These are phyloP conservation scores for Cepaea nemoralis DNA, from an alignment of 1,140 invertebrate species.

Conservation along the genomic window DNA sequence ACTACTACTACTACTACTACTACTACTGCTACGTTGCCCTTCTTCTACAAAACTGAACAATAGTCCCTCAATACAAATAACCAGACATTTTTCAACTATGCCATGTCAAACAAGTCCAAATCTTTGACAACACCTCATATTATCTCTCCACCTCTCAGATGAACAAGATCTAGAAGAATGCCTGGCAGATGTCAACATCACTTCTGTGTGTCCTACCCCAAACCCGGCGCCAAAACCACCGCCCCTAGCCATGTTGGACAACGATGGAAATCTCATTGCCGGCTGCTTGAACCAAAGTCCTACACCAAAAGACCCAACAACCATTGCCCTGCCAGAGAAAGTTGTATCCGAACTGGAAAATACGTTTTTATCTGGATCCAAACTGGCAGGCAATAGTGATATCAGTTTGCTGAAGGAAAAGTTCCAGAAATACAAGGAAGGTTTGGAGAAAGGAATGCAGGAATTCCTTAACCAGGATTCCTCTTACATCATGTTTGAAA, in stretches of 20 bases:
- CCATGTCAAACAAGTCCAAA: no score
- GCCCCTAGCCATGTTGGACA: slow-evolving; percentile 19
- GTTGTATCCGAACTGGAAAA: background rate
- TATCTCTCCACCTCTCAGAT: no score
- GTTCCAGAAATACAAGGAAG: slow-evolving; percentile 26
- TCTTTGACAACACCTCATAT: no score
- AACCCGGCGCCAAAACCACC: background rate
- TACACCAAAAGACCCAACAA: background rate
- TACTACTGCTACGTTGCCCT: no score
- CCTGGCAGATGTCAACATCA: background rate
- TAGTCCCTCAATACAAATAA: no score
- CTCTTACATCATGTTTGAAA: no score
- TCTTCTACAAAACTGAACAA: no score
- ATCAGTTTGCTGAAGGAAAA: background rate
- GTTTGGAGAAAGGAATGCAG: slow-evolving; percentile 21
- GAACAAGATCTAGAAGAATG: slow-evolving; percentile 16
- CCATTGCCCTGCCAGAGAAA: slow-evolving; percentile 8
- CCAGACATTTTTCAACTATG: no score
- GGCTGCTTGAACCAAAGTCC: background rate
- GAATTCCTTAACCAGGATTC: slow-evolving; percentile 16
- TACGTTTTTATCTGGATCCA: background rate
- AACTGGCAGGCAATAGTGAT: background rate
- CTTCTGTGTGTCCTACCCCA: background rate
- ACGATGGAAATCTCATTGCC: slow-evolving; percentile 11
- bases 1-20: no score